A percentile compares a stretch with the other conserved stretches of the same genome.
phyloP scores from a whole-genome alignment of 2,113 vertebrate species.

The Sphyrna mokarran region DNA sequence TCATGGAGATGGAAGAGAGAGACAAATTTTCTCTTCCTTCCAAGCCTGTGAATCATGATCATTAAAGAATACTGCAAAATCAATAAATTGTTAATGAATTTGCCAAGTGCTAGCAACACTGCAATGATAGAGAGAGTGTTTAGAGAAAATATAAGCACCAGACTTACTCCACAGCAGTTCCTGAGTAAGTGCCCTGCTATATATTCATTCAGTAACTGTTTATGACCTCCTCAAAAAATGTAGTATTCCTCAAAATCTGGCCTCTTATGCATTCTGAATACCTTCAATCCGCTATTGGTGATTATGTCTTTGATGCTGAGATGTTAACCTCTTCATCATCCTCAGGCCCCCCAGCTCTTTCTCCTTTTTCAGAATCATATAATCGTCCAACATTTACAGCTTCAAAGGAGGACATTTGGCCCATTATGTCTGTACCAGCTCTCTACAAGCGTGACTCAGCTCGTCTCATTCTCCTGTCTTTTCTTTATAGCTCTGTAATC shows the following conservation, averaged over 20 bases:
- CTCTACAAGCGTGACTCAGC: neutral
- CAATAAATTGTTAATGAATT: slow-evolving; percentile 33
- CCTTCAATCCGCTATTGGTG: neutral
- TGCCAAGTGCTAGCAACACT: neutral
- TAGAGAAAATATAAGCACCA: neutral
- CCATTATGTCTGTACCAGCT: neutral
- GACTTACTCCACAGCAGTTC: neutral
- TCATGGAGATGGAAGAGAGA: neutral
- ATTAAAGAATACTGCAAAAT: slow-evolving; percentile 16
- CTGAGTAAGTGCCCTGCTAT: neutral
- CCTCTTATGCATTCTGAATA: too few species aligned
- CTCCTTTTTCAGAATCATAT: neutral
- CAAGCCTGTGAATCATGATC: neutral
- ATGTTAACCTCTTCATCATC: neutral
- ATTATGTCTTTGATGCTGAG: neutral
- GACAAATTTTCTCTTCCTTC: slow-evolving; percentile 10
- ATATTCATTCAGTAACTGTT: neutral
- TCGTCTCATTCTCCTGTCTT: neutral
- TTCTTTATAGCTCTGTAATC: neutral
- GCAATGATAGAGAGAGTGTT: slow-evolving; percentile 21
- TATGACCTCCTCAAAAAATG: neutral
- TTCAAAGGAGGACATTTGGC: neutral
- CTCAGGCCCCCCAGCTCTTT: neutral
- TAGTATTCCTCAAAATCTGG: neutral
- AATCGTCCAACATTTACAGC: neutral